These are phyloP conservation scores for Chrysocyon brachyurus DNA, from an alignment of 2,797 vertebrate species.

Conservation along the genomic window DNA sequence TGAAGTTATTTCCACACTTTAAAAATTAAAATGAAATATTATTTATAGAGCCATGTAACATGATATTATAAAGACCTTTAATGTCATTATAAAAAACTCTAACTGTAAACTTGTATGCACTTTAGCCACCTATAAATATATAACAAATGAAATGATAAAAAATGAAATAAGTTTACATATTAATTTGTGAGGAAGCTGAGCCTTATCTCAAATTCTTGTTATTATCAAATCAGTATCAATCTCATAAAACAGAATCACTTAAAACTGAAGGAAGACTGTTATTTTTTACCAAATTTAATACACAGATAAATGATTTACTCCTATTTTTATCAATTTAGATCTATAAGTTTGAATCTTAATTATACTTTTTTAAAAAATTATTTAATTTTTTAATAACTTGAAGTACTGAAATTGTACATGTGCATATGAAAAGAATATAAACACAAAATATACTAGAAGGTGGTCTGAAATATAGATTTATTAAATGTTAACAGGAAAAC, in stretches of 20 bases:
- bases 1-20: neutral
- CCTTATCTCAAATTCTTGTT: neutral
- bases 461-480: constrained; percentile 38
- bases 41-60: neutral
- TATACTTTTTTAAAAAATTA: neutral
- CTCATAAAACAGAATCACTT: constrained; percentile 26
- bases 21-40: neutral
- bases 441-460: neutral
- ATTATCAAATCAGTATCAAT: neutral
- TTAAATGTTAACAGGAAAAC: neutral
- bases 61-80: constrained; percentile 15
- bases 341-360: constrained; percentile 7
- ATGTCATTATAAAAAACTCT: neutral
- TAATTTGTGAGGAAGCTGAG: neutral
- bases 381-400: neutral
- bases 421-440: constrained; percentile 28
- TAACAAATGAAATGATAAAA: neutral
- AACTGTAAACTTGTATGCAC: neutral
- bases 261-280: constrained; percentile 25
- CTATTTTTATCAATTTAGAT: constrained; percentile 43
- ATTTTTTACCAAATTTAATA: neutral
- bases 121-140: neutral
- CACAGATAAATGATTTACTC: neutral
- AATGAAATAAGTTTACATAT: neutral
- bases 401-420: neutral